phyloP scores from a whole-genome alignment of 2,797 vertebrate species.

The Lagorchestes hirsutus region DNA sequence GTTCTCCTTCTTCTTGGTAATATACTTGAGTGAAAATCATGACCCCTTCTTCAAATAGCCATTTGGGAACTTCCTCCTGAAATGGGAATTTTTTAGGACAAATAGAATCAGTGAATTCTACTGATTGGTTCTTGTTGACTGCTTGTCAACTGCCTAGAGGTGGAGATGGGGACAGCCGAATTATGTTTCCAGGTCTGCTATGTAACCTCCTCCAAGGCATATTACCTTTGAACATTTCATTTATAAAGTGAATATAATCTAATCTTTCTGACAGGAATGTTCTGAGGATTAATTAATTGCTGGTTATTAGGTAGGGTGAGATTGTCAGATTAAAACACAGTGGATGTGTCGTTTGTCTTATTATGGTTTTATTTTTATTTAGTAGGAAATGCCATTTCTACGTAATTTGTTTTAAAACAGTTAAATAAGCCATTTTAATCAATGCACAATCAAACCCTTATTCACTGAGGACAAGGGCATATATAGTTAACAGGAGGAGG shows the following conservation, averaged over 20 bases:
- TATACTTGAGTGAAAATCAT: slow-evolving; percentile 44
- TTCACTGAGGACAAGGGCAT: slow-evolving; percentile 62
- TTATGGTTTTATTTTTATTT: slow-evolving; percentile 80
- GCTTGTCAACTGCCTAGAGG: slow-evolving; percentile 27
- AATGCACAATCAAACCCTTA: slow-evolving; percentile 65
- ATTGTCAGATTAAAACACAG: slow-evolving; percentile 80
- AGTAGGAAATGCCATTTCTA: slow-evolving; percentile 73
- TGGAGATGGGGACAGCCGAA: background rate
- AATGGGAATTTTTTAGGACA: background rate
- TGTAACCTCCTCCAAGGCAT: slow-evolving; percentile 58
- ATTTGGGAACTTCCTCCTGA: background rate
- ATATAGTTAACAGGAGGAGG: slow-evolving; percentile 61
- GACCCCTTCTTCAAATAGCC: slow-evolving; percentile 6
- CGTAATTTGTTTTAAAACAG: slow-evolving; percentile 70
- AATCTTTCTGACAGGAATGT: slow-evolving; percentile 62
- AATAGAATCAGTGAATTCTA: background rate
- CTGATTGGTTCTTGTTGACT: slow-evolving; percentile 44
- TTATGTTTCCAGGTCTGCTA: slow-evolving; percentile 17
- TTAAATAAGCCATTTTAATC: slow-evolving; percentile 74
- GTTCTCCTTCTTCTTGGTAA: slow-evolving; percentile 38
- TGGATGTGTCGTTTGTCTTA: slow-evolving; percentile 79
- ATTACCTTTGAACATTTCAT: slow-evolving; percentile 62
- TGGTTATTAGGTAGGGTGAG: slow-evolving; percentile 65
- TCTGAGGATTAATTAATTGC: slow-evolving; percentile 78
- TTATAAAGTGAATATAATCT: slow-evolving; percentile 69